Evolutionary conservation across 2,888 invertebrate genomes (phyloP).

Genomic region (Laspeyria flexula): DNA sequence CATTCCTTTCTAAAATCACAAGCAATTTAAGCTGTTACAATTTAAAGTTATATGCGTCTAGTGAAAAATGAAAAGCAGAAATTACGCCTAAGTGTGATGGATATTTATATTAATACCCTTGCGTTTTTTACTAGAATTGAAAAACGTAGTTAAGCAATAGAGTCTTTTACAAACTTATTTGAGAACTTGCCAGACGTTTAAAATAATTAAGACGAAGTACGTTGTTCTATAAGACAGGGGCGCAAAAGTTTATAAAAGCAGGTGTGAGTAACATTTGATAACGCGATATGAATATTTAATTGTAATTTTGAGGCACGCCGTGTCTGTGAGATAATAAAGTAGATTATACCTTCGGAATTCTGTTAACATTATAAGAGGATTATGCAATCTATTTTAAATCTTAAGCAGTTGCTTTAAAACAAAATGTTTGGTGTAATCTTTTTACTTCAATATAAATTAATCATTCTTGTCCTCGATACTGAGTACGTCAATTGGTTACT

Average conservation of each 20-base stretch:
- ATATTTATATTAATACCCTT: too few relatives aligned
- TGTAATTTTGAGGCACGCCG: constrained; percentile 25
- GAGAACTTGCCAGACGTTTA: constrained; percentile 12
- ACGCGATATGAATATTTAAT: constrained; percentile 41
- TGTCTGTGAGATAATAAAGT: constrained; percentile 32
- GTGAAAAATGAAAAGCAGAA: too few relatives aligned
- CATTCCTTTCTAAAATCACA: too few relatives aligned
- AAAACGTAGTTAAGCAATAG: not conserved
- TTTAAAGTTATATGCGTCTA: too few relatives aligned
- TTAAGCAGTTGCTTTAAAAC: not conserved
- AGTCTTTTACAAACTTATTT: not conserved
- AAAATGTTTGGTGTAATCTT: not conserved
- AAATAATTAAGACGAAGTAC: constrained; percentile 7
- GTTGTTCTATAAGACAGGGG: constrained; percentile 15
- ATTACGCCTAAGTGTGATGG: too few relatives aligned
- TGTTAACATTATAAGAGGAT: constrained; percentile 28
- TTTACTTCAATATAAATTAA: not conserved
- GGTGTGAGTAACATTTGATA: constrained; percentile 37
- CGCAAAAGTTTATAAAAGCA: constrained; percentile 33
- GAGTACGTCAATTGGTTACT: too few relatives aligned
- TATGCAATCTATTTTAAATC: constrained; percentile 3
- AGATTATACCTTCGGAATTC: constrained; percentile 31
- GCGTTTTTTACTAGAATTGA: too few relatives aligned
- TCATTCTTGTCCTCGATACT: too few relatives aligned
- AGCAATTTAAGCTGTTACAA: too few relatives aligned